Evolutionary conservation across 2,797 vertebrate species (phyloP), one percentile per base, ranked within the genome.

Genomic region (Notolepis coatsorum): DNA sequence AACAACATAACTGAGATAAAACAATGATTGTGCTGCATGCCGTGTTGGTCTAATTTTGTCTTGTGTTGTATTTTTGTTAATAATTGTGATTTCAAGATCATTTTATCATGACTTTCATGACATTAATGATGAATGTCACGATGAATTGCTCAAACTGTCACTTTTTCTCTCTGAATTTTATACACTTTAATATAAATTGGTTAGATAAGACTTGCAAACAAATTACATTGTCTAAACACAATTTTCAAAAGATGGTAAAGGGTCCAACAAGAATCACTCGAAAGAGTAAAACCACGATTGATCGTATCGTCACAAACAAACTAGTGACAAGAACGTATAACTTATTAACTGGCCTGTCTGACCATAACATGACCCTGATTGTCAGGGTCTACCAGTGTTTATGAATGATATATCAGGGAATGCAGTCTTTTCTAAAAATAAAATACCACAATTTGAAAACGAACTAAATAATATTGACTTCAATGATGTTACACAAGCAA

Each of bases 171-270:
- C 42, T 45, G 55, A 45, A 39, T 31, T 21, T 53, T 24, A 33
- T 31, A 7, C 18, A 53, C 5, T 38, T 53, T 2, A 53, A 25
- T 53, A 25, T 38, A 23, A 53, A 38, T 8, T 23, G 41, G 12
- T 7, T 46, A n/a, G 41, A 46, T 20, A 46, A 46, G 46, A 30
- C 27, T 21, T 10, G 41, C 38, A 56, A 43, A 58, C 25, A 58
- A 28, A 46, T 18, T n/a, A 17, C 28, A 27, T 2, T 56, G 23
- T 56, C 53, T 27, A 56, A 56, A 56, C 39, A 28, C 9, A 56
- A 56, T 56, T 31, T 56, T 28, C 38, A 56, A 30, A 12, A 56
- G n/a, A 56, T 56, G 53, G 25, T 56, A 13, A 51, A 51, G 18
- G 30, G 30, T 13, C 49, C 47, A 49, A 49, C 49, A 51, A 51